A percentile compares a stretch with the other conserved stretches of the same genome.
Conservation (phyloP, 2,888 invertebrate species). For the Marronus borbonicus region DNA sequence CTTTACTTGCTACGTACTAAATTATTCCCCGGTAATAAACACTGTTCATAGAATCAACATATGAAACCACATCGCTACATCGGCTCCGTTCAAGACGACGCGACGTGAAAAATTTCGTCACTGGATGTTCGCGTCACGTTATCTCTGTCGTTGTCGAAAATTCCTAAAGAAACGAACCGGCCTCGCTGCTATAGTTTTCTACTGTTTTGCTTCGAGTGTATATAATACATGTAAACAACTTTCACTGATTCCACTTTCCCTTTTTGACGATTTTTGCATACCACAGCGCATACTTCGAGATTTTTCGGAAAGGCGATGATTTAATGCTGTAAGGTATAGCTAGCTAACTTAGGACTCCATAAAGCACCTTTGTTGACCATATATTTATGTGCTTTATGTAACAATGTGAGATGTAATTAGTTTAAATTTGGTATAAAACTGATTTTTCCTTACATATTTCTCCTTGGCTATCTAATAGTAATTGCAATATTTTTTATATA, state of each 20-base stretch:
- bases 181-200: constrained; percentile 37
- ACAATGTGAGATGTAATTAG: no score
- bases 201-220: constrained; percentile 42
- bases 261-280: constrained; percentile 55
- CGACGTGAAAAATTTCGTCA: constrained; percentile 2
- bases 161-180: constrained; percentile 39
- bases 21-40: no score
- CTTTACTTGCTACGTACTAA: no score
- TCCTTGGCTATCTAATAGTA: no score
- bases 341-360: no score
- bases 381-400: no score
- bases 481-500: no score
- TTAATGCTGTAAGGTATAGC: neutral
- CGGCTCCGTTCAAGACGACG: neutral
- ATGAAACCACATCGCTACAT: neutral
- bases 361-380: no score
- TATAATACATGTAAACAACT: constrained; percentile 55
- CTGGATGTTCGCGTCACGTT: constrained; percentile 14
- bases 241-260: constrained; percentile 60
- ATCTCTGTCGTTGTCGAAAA: constrained; percentile 26
- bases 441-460: no score
- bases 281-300: constrained; percentile 22
- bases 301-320: constrained; percentile 35
- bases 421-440: no score
- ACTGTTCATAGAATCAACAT: constrained; percentile 2